A percentile compares a stretch with the other conserved stretches of the same genome.
Evolutionary conservation across 2,888 invertebrate genomes (phyloP).

Genomic region (Amphipoea lucens): DNA sequence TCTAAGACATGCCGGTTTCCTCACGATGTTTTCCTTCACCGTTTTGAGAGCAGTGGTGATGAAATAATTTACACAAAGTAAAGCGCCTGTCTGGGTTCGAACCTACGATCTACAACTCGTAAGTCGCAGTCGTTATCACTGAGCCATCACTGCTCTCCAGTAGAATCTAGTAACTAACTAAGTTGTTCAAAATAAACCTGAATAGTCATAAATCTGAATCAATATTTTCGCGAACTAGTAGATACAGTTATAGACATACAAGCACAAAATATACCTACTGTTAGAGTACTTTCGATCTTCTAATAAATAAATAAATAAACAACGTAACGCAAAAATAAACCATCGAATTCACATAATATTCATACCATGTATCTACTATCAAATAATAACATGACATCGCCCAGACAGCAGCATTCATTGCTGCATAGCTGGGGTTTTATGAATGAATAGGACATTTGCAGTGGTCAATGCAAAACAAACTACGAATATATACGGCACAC

Average conservation of each 20-base stretch:
- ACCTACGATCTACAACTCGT: too few species aligned
- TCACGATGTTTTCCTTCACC: too few species aligned
- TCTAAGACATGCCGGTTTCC: too few species aligned
- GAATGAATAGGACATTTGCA: neutral
- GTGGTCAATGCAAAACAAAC: conserved; percentile 9
- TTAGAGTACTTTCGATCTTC: too few species aligned
- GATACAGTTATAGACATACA: neutral
- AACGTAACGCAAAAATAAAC: neutral
- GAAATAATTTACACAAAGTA: too few species aligned
- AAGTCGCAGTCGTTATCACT: too few species aligned
- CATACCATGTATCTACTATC: neutral
- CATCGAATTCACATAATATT: neutral
- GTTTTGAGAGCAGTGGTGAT: too few species aligned
- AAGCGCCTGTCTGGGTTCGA: too few species aligned
- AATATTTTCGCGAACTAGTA: neutral
- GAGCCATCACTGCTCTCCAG: too few species aligned
- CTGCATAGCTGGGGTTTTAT: neutral
- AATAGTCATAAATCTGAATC: neutral
- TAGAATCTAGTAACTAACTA: neutral
- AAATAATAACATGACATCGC: conserved; percentile 1
- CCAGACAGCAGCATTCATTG: conserved; percentile 7
- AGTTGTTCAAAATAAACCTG: neutral
- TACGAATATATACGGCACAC: neutral
- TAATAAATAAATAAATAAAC: neutral
- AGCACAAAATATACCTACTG: neutral